Evolutionary conservation across 2,888 invertebrate species (phyloP), one percentile per base, ranked within the genome.

Genomic region (Ormyrus labotus): DNA sequence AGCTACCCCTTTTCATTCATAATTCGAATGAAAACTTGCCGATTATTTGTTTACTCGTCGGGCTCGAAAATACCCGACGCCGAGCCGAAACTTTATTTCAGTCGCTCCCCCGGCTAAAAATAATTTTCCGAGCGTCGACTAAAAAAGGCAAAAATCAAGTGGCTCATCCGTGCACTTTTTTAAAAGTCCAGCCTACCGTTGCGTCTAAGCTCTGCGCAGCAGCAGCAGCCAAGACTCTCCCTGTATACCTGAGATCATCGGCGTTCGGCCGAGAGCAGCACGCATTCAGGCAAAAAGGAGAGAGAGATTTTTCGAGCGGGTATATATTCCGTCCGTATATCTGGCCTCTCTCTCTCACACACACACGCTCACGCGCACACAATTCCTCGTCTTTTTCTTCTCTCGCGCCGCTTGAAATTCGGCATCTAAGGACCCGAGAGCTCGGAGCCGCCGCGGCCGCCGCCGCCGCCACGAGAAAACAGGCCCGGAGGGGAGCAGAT

Each of bases 401-500:
- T 13, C 19, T 55, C 48, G 53, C 48, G 53, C 51, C 51, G 71
- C 71, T 53, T 60, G 78, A 67, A 72, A 60, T 78, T 72, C 53
- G 67, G 76, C 68, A 69, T 76, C 76, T 76, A 60, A 53, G 65
- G 65, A 55, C 57, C 75, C 61, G 74, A 67, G 34, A 34, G 47
- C 45, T 47, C 63, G 47, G 10, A 9, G 61, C 67, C 50, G 51
- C 65, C 51, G 65, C 51, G 48, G 73, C 63, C 53, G 70, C n/a
- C 55, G n/a, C 45, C 5, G 47, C 13, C 63, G n/a, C 9, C 19
- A 9, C 51, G 19, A 51, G 53, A 19, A 19, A 58, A 48, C 13
- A 48, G 57, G 48, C 58, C 51, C 48, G 63, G 10, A 70, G 57
- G 69, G 61, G 68, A 68, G 55, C 61, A 76, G 67, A 76, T 76